Percentiles rank a stretch among this genome's conserved stretches.
Conservation (phyloP, 2,888 invertebrate genomes). For the Spilarctia lutea region DNA sequence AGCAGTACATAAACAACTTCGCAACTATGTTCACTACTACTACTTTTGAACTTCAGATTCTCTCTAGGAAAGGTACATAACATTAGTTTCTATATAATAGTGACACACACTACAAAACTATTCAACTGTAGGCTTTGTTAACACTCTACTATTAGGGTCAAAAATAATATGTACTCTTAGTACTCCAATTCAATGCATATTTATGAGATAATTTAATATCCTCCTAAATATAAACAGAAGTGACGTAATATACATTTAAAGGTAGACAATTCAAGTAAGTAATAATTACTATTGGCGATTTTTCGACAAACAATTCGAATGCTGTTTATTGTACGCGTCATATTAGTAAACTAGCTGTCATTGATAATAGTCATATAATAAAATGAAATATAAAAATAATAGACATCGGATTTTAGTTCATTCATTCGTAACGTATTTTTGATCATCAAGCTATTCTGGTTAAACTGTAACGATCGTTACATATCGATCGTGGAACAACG, state of each 20-base stretch:
- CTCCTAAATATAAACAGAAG: not conserved
- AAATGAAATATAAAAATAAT: not conserved
- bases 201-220: not conserved
- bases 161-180: not conserved
- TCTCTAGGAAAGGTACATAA: not conserved
- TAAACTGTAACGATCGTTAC: not conserved
- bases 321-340: not conserved
- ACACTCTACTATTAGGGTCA: not conserved
- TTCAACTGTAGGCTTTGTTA: not conserved
- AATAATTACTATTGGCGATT: not conserved
- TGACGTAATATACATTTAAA: not conserved
- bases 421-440: not conserved
- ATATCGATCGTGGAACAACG: not conserved
- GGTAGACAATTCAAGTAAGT: not conserved
- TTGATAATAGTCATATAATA: not conserved
- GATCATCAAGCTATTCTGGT: too few relatives aligned
- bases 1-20: not conserved
- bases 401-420: not conserved
- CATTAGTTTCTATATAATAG: not conserved
- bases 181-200: not conserved
- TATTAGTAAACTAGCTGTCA: constrained; percentile 8
- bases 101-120: not conserved
- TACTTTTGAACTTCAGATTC: not conserved
- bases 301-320: not conserved
- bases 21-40: not conserved